Conservation (phyloP, 2,797 vertebrate genomes). For the Pseudochirops corinnae region DNA sequence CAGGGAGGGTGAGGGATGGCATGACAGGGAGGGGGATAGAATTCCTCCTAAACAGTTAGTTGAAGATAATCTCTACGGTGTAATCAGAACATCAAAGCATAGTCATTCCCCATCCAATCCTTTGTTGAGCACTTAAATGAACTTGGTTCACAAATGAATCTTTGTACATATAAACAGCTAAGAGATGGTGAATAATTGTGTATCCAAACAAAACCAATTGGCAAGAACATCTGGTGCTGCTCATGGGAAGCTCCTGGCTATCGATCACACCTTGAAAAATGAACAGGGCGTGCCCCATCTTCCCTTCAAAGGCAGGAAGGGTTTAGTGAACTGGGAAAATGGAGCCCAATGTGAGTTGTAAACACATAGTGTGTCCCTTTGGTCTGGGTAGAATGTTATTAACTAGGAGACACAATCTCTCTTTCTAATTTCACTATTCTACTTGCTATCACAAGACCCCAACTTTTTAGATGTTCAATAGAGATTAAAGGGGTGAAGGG, state of each 20-base stretch:
- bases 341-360: constrained; percentile 46
- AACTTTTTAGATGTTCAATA: constrained; percentile 78
- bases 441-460: constrained; percentile 76
- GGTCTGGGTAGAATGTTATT: constrained; percentile 51
- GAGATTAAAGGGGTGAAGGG: constrained; percentile 76
- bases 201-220: constrained; percentile 80
- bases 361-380: constrained; percentile 31
- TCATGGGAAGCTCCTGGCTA: constrained; percentile 75
- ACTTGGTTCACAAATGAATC: constrained; percentile 76
- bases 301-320: constrained; percentile 65
- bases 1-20: neutral
- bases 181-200: constrained; percentile 69
- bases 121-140: constrained; percentile 72
- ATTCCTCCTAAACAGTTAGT: neutral
- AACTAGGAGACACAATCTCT: constrained; percentile 55
- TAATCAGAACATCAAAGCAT: constrained; percentile 80
- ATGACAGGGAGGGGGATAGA: neutral
- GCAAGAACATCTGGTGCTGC: constrained; percentile 76
- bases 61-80: constrained; percentile 25
- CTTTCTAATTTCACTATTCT: constrained; percentile 78
- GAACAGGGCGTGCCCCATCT: constrained; percentile 54
- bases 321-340: constrained; percentile 37
- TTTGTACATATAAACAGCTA: constrained; percentile 82
- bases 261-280: constrained; percentile 80
- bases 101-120: constrained; percentile 59